These are phyloP conservation scores for Drosophila ustulata DNA, from an alignment of 2,888 invertebrate species.

Conservation along the genomic window DNA sequence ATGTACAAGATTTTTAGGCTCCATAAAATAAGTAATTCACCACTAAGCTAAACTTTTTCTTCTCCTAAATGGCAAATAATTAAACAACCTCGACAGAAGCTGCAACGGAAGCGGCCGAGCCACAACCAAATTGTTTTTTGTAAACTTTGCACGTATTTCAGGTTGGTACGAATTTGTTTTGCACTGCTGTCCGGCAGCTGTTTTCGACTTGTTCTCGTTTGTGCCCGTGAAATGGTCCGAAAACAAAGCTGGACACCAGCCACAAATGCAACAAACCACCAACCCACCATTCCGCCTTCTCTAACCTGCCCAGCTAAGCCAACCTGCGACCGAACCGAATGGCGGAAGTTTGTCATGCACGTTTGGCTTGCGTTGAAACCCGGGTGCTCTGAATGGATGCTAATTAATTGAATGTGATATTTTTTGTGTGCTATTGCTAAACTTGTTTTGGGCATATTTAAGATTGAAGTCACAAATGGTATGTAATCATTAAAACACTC, in stretches of 20 bases:
- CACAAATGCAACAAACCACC: conserved; percentile 50
- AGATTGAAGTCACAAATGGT: conserved; percentile 17
- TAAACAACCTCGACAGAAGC: conserved; percentile 56
- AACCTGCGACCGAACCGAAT: conserved; percentile 60
- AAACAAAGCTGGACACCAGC: conserved; percentile 58
- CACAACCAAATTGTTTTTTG: conserved; percentile 69
- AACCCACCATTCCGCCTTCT: background rate
- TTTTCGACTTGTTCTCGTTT: conserved; percentile 29
- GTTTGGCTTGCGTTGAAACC: conserved; percentile 51
- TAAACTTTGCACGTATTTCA: conserved; percentile 76
- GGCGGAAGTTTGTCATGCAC: conserved; percentile 71
- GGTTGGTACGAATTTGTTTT: conserved; percentile 64
- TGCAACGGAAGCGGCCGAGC: conserved; percentile 42
- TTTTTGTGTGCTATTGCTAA: conserved; percentile 13
- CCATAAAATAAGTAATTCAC: conserved; percentile 1
- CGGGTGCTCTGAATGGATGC: conserved; percentile 60
- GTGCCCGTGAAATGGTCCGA: conserved; percentile 69
- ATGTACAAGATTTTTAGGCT: background rate
- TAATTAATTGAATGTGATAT: conserved; percentile 66
- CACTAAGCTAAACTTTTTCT: conserved; percentile 28
- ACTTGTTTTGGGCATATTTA: conserved; percentile 20
- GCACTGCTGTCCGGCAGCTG: conserved; percentile 37
- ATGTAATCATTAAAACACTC: conserved; percentile 19
- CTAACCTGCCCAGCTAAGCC: conserved; percentile 26
- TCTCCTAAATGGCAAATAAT: conserved; percentile 61